A percentile compares a stretch with the other conserved stretches of the same genome.
Conservation (phyloP, 2,797 vertebrate species). For the Phrynocephalus vlangalii region DNA sequence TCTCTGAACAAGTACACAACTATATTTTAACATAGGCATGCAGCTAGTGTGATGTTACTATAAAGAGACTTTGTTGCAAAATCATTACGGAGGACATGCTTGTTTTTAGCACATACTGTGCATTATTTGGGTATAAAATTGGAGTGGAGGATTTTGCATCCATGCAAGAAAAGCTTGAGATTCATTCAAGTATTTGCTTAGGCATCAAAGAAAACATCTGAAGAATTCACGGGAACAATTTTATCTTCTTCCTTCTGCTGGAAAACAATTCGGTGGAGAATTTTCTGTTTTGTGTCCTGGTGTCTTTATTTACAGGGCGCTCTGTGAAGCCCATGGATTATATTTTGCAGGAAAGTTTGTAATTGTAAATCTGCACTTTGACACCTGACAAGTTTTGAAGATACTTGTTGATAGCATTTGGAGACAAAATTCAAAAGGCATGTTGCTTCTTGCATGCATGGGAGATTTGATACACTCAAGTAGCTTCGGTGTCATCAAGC, state of each 20-base stretch:
- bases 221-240: conserved; percentile 40
- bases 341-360: conserved; percentile 11
- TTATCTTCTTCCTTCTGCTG: neutral
- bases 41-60: neutral
- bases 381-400: neutral
- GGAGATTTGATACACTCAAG: neutral
- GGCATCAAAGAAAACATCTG: conserved; percentile 11
- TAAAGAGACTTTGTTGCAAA: neutral
- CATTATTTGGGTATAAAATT: neutral
- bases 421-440: neutral
- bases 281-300: neutral
- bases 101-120: neutral
- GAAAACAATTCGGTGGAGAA: conserved; percentile 26
- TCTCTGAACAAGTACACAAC: neutral
- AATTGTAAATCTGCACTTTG: neutral
- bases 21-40: neutral
- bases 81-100: neutral
- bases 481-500: neutral
- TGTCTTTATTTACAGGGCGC: conserved; percentile 1
- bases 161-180: conserved; percentile 3
- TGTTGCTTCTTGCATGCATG: neutral
- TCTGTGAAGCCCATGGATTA: neutral
- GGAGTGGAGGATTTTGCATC: neutral
- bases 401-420: neutral
- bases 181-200: neutral